These are phyloP conservation scores for Actias luna DNA, from an alignment of 2,888 invertebrate species.

Conservation along the genomic window DNA sequence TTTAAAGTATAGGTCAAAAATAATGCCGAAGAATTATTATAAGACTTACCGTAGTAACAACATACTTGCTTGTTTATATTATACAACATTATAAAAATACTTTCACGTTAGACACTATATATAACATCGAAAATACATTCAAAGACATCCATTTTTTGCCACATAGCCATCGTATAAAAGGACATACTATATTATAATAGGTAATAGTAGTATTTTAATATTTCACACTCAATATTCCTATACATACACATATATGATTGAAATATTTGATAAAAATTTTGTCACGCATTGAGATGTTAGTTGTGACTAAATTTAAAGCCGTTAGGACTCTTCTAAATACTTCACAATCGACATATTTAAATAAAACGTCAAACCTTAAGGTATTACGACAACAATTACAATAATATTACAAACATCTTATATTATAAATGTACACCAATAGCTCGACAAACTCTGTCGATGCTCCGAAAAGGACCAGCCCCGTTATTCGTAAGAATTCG, in stretches of 20 bases:
- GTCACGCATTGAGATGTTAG: background rate
- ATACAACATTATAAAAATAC: constrained; percentile 70
- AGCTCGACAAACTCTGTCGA: constrained; percentile 39
- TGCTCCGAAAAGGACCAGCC: constrained; percentile 60
- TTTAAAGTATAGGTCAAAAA: background rate
- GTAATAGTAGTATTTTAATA: constrained; percentile 6
- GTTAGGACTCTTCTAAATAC: background rate
- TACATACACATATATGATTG: background rate
- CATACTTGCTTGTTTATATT: constrained; percentile 39
- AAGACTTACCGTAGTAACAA: constrained; percentile 36
- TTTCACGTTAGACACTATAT: constrained; percentile 62
- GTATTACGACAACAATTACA: background rate
- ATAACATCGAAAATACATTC: constrained; percentile 73
- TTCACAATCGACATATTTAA: background rate
- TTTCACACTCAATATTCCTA: constrained; percentile 2
- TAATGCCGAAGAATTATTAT: background rate
- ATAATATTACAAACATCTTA: constrained; percentile 8
- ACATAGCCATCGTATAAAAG: constrained; percentile 47
- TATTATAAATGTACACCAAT: constrained; percentile 27
- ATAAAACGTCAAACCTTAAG: background rate
- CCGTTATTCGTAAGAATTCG: constrained; percentile 59
- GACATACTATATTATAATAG: constrained; percentile 29
- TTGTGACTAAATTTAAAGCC: background rate
- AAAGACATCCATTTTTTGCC: constrained; percentile 40
- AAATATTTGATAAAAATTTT: background rate